Conservation (phyloP, 2,888 invertebrate genomes). For the Acholoe squamosa region DNA sequence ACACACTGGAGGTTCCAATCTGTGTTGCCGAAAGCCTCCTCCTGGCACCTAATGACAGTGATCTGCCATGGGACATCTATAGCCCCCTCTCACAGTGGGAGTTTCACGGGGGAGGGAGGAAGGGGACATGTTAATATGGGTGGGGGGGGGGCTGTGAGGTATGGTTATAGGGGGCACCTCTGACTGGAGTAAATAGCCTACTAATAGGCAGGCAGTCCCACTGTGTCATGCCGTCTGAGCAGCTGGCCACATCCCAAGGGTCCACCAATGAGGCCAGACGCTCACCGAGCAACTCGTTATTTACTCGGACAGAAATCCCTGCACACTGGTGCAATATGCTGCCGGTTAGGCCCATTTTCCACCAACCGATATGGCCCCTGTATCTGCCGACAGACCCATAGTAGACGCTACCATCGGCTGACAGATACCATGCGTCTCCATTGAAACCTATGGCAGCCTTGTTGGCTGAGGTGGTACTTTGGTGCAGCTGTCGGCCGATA, state of each 20-base stretch:
- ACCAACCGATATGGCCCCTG: too few species aligned
- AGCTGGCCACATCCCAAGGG: background rate
- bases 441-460: too few species aligned
- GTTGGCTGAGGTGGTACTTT: too few species aligned
- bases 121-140: background rate
- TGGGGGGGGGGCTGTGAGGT: background rate
- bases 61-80: background rate
- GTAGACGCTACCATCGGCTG: too few species aligned
- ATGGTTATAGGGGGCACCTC: background rate
- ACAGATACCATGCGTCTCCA: too few species aligned
- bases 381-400: too few species aligned
- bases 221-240: background rate
- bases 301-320: background rate
- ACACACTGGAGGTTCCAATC: background rate
- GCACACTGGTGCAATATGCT: background rate
- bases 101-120: background rate
- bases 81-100: background rate
- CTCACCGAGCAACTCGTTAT: constrained; percentile 15
- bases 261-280: background rate
- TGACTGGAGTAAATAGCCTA: background rate
- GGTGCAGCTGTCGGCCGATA: too few species aligned
- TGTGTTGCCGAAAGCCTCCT: background rate
- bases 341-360: background rate
- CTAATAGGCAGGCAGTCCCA: background rate
- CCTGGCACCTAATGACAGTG: background rate